Conservation (phyloP, 2,797 vertebrate species). For the Enteromius paludinosus region DNA sequence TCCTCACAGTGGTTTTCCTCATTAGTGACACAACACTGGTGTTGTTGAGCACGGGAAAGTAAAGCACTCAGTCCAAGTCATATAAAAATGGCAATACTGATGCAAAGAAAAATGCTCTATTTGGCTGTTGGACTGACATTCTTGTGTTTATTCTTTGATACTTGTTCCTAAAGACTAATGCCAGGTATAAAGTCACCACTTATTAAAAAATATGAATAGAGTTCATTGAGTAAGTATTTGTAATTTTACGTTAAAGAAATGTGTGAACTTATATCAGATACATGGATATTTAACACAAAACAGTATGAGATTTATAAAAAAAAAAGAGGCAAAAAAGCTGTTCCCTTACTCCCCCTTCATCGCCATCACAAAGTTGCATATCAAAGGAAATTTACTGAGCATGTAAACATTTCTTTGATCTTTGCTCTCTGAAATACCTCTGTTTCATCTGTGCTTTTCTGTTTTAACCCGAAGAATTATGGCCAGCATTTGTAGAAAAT, state of each 20-base stretch:
- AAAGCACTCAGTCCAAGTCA: constrained; percentile 23
- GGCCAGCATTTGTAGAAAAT: constrained; percentile 41
- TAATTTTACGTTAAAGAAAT: background rate
- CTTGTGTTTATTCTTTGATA: background rate
- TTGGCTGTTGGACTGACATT: background rate
- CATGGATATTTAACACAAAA: constrained; percentile 3
- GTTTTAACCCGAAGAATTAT: constrained; percentile 31
- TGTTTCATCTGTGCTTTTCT: constrained; percentile 72
- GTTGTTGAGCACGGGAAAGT: constrained; percentile 17
- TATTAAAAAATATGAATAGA: background rate
- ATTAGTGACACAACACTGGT: constrained; percentile 28
- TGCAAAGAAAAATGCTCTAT: background rate
- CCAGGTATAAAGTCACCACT: background rate
- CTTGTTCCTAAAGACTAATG: background rate
- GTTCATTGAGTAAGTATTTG: background rate
- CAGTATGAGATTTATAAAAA: background rate
- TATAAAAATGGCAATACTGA: background rate
- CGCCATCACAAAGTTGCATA: background rate
- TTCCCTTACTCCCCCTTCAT: background rate
- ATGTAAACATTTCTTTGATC: constrained; percentile 77
- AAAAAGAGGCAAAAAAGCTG: constrained; percentile 6
- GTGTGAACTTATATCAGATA: background rate
- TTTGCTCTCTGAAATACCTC: constrained; percentile 77
- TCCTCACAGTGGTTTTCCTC: constrained; percentile 37
- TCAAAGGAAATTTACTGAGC: constrained; percentile 65